Conservation (phyloP, 2,888 invertebrate genomes). For the Epicampocera succincta region DNA sequence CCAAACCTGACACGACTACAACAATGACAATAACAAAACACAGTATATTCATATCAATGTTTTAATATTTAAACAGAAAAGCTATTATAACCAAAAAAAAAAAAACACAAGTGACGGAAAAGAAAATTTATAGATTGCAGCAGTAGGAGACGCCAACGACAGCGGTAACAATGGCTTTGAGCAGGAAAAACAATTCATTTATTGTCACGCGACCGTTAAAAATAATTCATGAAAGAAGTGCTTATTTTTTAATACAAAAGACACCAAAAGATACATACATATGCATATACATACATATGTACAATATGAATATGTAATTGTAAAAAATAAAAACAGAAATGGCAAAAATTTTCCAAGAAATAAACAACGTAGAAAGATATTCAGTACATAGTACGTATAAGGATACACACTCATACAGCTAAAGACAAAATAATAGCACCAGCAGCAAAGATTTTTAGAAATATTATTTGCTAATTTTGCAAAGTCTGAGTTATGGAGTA, state of each 20-base stretch:
- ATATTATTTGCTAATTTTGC: too few species aligned
- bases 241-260: constrained; percentile 27
- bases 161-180: constrained; percentile 7
- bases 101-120: constrained; percentile 37
- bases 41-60: background rate
- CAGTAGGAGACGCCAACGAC: constrained; percentile 37
- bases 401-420: too few species aligned
- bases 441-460: too few species aligned
- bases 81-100: constrained; percentile 24
- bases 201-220: constrained; percentile 61
- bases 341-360: constrained; percentile 2
- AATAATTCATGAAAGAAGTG: constrained; percentile 19
- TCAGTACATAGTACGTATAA: too few species aligned
- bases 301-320: too few species aligned
- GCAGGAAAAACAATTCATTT: constrained; percentile 39
- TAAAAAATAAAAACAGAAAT: too few species aligned
- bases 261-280: background rate
- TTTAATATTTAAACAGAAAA: constrained; percentile 40
- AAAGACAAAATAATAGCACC: too few species aligned
- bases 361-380: background rate
- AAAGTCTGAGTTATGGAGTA: too few species aligned
- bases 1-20: background rate
- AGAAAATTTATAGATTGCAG: constrained; percentile 55
- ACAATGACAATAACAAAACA: constrained; percentile 11
- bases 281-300: too few species aligned